Evolutionary conservation across 2,888 invertebrate species (phyloP).

Genomic region (Ormia ochracea): DNA sequence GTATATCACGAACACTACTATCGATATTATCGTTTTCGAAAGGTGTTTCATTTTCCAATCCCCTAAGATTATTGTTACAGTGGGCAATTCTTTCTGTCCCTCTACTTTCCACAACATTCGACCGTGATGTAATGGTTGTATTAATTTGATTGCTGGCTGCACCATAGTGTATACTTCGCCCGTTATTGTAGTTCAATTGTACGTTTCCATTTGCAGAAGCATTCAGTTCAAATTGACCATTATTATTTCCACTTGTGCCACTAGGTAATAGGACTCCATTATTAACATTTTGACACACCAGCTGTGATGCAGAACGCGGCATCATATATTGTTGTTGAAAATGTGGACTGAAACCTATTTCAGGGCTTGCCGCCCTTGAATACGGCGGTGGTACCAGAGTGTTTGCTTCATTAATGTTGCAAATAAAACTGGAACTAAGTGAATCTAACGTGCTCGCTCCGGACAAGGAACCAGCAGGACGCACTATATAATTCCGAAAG

Average conservation of each 20-base stretch:
- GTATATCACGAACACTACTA: constrained; percentile 57
- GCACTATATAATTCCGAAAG: constrained; percentile 86
- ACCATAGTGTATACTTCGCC: constrained; percentile 61
- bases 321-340: constrained; percentile 74
- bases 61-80: constrained; percentile 56
- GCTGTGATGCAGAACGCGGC: constrained; percentile 81
- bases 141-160: constrained; percentile 56
- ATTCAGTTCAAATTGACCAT: constrained; percentile 53
- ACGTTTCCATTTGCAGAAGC: constrained; percentile 60
- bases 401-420: constrained; percentile 91
- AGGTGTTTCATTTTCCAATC: constrained; percentile 45
- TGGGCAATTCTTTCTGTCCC: constrained; percentile 14
- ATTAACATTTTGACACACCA: constrained; percentile 76
- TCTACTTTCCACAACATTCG: constrained; percentile 44
- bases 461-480: constrained; percentile 86
- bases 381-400: constrained; percentile 90
- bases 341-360: constrained; percentile 79
- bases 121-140: constrained; percentile 53
- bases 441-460: constrained; percentile 92
- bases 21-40: constrained; percentile 10
- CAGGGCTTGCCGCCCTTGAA: constrained; percentile 86
- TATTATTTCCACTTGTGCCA: constrained; percentile 53
- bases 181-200: constrained; percentile 62
- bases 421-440: constrained; percentile 90
- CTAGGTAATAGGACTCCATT: constrained; percentile 43